phyloP scores from a whole-genome alignment of 2,888 invertebrate species.

The Himalopsyche tibetana region DNA sequence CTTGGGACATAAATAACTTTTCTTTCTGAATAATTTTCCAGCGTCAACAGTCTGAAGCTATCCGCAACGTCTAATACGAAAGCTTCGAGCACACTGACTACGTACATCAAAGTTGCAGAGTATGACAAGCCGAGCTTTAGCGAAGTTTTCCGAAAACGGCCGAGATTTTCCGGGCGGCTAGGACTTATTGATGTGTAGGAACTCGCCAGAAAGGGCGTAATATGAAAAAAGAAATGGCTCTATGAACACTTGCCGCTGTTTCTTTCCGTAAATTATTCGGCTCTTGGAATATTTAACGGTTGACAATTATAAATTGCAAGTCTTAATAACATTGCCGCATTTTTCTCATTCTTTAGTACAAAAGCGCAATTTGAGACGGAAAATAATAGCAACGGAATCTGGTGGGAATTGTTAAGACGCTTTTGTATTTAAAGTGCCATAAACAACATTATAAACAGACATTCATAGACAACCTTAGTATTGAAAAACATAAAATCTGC shows the following conservation, averaged over 20 bases:
- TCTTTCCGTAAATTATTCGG: not conserved
- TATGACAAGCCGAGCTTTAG: constrained; percentile 57
- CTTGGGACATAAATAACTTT: constrained; percentile 20
- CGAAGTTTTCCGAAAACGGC: constrained; percentile 57
- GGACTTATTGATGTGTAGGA: constrained; percentile 63
- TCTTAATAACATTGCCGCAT: not conserved
- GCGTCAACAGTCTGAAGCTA: not conserved
- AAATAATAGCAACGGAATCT: not conserved
- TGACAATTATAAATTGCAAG: constrained; percentile 34
- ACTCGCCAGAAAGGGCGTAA: constrained; percentile 29
- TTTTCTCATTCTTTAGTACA: not conserved
- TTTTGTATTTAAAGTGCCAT: not conserved
- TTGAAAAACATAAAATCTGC: too few relatives aligned
- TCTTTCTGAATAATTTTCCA: not conserved
- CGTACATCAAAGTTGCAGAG: constrained; percentile 57
- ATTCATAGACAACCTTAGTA: too few relatives aligned
- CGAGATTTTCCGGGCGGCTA: constrained; percentile 61
- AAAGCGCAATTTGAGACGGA: not conserved
- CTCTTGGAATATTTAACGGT: constrained; percentile 22
- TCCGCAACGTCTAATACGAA: constrained; percentile 1
- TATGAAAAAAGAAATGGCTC: constrained; percentile 15
- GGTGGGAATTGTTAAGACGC: not conserved
- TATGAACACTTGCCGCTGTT: constrained; percentile 7
- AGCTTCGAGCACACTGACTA: constrained; percentile 55
- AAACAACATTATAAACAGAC: too few relatives aligned